Percentiles rank a stretch among this genome's conserved stretches.
These are phyloP conservation scores for Meloidogyne chitwoodi DNA, from an alignment of 1,140 invertebrate genomes.

Conservation along the genomic window DNA sequence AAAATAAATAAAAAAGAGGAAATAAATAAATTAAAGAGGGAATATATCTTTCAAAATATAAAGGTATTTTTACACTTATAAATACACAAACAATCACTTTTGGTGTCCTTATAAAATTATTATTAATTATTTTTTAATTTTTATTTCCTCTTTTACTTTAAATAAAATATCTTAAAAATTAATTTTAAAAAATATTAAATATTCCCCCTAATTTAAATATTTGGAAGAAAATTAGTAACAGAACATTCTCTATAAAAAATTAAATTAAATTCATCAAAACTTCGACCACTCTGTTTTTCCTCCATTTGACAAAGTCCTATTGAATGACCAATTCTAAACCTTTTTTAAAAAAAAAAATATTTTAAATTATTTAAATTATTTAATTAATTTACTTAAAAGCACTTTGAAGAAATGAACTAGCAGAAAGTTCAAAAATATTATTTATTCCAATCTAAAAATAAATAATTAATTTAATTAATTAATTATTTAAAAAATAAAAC, in stretches of 20 bases:
- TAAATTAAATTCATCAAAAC: constrained; percentile 57
- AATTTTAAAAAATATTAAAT: too few species aligned
- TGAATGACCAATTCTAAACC: constrained; percentile 53
- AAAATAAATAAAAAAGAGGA: not conserved
- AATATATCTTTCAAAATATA: too few species aligned
- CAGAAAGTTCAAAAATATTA: constrained; percentile 51
- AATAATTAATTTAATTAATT: constrained; percentile 12
- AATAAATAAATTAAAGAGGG: not conserved
- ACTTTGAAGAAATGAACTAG: constrained; percentile 46
- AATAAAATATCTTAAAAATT: too few species aligned
- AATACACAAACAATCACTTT: too few species aligned
- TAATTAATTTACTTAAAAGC: constrained; percentile 38
- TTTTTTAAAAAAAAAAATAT: not conserved
- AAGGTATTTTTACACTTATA: too few species aligned
- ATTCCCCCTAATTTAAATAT: too few species aligned
- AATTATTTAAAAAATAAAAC: not conserved
- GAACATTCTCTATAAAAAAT: constrained; percentile 54
- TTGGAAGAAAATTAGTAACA: not conserved
- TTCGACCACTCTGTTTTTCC: constrained; percentile 36
- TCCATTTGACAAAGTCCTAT: constrained; percentile 40
- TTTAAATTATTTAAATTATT: not conserved
- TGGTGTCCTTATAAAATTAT: too few species aligned
- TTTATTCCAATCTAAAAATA: constrained; percentile 39
- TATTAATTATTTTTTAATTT: too few species aligned
- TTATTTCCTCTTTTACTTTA: too few species aligned